Evolutionary conservation across 2,113 vertebrate species (phyloP).

Genomic region (Sphaerodactylus townsendi): DNA sequence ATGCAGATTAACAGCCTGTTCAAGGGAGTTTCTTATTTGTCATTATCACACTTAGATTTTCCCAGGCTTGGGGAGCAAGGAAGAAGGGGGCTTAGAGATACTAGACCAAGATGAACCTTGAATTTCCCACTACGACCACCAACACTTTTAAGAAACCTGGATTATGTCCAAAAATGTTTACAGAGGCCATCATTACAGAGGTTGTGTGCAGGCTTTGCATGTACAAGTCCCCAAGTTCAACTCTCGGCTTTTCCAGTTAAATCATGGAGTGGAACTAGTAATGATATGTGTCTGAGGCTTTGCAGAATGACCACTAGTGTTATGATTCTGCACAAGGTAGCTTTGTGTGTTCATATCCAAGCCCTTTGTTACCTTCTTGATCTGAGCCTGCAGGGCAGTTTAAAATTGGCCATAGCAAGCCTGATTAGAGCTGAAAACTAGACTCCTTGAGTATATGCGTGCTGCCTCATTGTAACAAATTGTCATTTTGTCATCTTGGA

Average conservation of each 20-base stretch:
- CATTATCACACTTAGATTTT: too few relatives aligned
- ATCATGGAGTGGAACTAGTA: neutral
- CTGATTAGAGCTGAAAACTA: neutral
- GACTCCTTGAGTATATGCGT: neutral
- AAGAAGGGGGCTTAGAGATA: too few relatives aligned
- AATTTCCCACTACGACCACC: neutral
- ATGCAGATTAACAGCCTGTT: conserved; percentile 44
- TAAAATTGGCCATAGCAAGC: neutral
- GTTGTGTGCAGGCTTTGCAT: neutral
- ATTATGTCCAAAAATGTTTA: neutral
- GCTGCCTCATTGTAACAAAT: neutral
- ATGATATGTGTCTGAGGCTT: neutral
- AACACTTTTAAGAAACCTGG: neutral
- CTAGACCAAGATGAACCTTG: neutral
- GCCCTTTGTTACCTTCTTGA: too few relatives aligned
- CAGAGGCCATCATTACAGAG: neutral
- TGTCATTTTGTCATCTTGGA: neutral
- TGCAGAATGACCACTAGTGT: neutral
- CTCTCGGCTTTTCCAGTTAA: neutral
- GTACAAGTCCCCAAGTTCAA: neutral
- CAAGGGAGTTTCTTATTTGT: neutral
- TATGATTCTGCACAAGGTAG: too few relatives aligned
- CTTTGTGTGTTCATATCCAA: too few relatives aligned
- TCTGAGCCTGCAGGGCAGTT: neutral
- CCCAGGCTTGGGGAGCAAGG: neutral